Evolutionary conservation across 1,140 invertebrate genomes (phyloP), one percentile per base, ranked within the genome.

Genomic region (Drosophila orena): DNA sequence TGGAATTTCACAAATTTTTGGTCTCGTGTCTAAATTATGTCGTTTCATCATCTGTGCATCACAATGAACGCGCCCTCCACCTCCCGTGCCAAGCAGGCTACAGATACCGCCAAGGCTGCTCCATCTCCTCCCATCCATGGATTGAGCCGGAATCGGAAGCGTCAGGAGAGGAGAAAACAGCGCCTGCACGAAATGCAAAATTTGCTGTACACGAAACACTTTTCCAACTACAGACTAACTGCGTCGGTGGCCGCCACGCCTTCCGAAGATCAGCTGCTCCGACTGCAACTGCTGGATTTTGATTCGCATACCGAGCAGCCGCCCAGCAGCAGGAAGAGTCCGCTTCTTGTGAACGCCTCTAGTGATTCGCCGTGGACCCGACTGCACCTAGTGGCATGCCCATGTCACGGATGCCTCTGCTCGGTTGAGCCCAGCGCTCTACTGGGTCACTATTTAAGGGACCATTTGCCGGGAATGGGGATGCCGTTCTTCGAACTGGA

Each of bases 181-280:
- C 74, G 58, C 4, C 17, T 56, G n/a, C 22, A 56, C 15, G 40
- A 61, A 4, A 15, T 30, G 14, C 44, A 34, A 14, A 27, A 50
- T 34, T 7, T 49, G 12, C 3, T 61, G 22, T 61, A 57, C 37
- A 57, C 64, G 7, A 57, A 55, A 17, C 65, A 68, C n/a, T 83
- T 62, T 17, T 79, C 76, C 1, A 83, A 84, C 20, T 79, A 35
- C 46, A 70, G 76, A 0, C n/a, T 84, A 14, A 80, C 79, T 2
- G 56, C 71, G 2, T 35, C 47, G 1, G 69, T 84, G 10, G 7
- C 75, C 1, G 74, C 7, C 7, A 7, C 79, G 2, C 15, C 44
- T n/a, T 46, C 59, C 1, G 49, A 84, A 5, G 24, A 64, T 1
- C 53, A 70, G 0, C 24, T 79, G 1, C 20, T 75, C 6, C 55